Evolutionary conservation across 2,113 vertebrate species (phyloP).

Genomic region (Geococcyx californianus): DNA sequence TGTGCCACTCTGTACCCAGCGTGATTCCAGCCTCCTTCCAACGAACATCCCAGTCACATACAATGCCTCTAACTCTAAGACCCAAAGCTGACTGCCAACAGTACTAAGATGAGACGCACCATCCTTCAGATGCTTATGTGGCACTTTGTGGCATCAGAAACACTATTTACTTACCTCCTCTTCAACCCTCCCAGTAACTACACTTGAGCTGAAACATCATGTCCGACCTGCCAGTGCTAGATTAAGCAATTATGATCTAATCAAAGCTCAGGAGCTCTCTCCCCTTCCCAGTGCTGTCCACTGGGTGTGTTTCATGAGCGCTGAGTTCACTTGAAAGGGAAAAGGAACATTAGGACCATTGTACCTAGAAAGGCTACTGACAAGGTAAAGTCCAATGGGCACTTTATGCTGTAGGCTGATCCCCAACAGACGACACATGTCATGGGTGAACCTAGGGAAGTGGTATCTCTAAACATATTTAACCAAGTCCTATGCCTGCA

Average conservation of each 20-base stretch:
- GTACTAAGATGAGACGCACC: background rate
- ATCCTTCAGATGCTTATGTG: background rate
- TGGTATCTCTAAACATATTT: background rate
- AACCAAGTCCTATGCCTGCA: background rate
- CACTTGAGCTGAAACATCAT: background rate
- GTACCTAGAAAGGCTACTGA: background rate
- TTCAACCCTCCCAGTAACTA: background rate
- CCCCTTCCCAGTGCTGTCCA: background rate
- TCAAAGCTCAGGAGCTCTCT: background rate
- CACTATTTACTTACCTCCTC: background rate
- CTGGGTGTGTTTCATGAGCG: background rate
- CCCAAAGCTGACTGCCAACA: background rate
- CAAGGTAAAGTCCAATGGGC: rapidly evolving
- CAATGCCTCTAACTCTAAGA: background rate
- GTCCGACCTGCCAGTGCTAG: background rate
- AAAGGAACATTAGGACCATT: background rate
- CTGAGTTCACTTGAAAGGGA: slow-evolving; percentile 18
- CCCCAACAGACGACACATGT: background rate
- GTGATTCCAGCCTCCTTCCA: background rate
- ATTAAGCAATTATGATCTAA: background rate
- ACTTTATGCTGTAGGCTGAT: background rate
- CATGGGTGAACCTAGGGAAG: background rate
- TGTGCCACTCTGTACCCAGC: rapidly evolving
- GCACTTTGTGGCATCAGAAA: background rate
- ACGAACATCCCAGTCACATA: background rate